Conservation (phyloP, 2,888 invertebrate genomes). For the Tenthredo scrophulariae region DNA sequence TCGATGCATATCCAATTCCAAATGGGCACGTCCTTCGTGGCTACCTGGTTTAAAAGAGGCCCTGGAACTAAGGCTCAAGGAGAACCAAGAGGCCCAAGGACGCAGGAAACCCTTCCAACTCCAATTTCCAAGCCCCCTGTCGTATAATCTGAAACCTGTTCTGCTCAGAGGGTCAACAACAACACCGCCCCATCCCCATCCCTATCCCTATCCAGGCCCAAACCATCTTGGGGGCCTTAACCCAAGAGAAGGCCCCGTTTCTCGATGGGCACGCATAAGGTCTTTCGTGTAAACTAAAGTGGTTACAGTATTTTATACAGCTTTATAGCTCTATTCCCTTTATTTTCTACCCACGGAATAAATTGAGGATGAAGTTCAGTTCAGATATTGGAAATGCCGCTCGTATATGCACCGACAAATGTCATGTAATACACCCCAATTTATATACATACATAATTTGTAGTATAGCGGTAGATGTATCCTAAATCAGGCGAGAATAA, state of each 20-base stretch:
- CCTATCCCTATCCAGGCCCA: constrained; percentile 7
- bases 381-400: not conserved
- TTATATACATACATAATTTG: not conserved
- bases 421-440: not conserved
- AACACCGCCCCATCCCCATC: constrained; percentile 45
- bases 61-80: constrained; percentile 39
- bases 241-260: constrained; percentile 18
- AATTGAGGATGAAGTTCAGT: not conserved
- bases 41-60: constrained; percentile 51
- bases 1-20: constrained; percentile 51
- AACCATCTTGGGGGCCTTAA: constrained; percentile 24
- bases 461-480: not conserved
- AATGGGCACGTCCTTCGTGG: constrained; percentile 50
- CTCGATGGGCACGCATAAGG: constrained; percentile 15
- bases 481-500: not conserved
- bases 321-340: constrained; percentile 46
- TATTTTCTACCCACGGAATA: constrained; percentile 3
- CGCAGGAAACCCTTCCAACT: constrained; percentile 53
- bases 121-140: constrained; percentile 48
- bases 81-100: constrained; percentile 45
- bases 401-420: not conserved
- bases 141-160: constrained; percentile 66
- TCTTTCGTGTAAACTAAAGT: constrained; percentile 51
- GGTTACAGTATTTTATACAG: constrained; percentile 51
- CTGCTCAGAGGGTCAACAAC: constrained; percentile 62